These are phyloP conservation scores for Melanotus villosus DNA, from an alignment of 2,888 invertebrate species.

Conservation along the genomic window DNA sequence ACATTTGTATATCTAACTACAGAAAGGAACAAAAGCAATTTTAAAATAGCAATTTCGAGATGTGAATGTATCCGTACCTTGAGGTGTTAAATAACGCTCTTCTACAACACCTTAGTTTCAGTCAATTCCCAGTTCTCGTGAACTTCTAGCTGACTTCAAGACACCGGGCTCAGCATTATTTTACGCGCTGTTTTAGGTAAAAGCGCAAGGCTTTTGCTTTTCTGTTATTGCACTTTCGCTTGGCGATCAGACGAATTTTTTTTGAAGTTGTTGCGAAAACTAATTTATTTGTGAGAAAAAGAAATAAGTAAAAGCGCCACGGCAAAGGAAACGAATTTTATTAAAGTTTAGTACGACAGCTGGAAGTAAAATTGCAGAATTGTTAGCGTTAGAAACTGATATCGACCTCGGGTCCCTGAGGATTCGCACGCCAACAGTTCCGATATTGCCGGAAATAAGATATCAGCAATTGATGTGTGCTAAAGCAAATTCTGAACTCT, in stretches of 20 bases:
- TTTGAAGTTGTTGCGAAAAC: slow-evolving; percentile 24
- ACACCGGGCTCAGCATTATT: slow-evolving; percentile 43
- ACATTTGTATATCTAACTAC: slow-evolving; percentile 31
- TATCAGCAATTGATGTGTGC: slow-evolving; percentile 57
- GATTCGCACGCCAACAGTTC: slow-evolving; percentile 67
- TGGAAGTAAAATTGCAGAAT: slow-evolving; percentile 69
- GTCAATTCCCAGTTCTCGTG: slow-evolving; percentile 56
- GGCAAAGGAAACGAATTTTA: slow-evolving; percentile 65
- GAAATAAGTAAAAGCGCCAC: slow-evolving; percentile 46
- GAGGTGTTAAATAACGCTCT: slow-evolving; percentile 56
- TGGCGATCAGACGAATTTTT: slow-evolving; percentile 16
- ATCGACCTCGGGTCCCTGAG: slow-evolving; percentile 66
- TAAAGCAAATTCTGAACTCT: slow-evolving; percentile 50
- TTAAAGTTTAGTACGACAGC: slow-evolving; percentile 69
- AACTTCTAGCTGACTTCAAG: slow-evolving; percentile 53
- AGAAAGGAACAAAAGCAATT: slow-evolving; percentile 45
- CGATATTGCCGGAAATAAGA: slow-evolving; percentile 66
- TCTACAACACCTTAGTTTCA: slow-evolving; percentile 55
- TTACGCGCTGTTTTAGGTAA: slow-evolving; percentile 40
- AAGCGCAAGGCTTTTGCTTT: slow-evolving; percentile 35
- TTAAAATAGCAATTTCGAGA: slow-evolving; percentile 50
- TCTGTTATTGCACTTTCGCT: slow-evolving; percentile 25
- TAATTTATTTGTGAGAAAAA: slow-evolving; percentile 38
- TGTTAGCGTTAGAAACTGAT: slow-evolving; percentile 68
- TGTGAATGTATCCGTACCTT: slow-evolving; percentile 48